phyloP scores from a whole-genome alignment of 92 coral and sea anemone genomes.

The Parazoanthus atlanticus region DNA sequence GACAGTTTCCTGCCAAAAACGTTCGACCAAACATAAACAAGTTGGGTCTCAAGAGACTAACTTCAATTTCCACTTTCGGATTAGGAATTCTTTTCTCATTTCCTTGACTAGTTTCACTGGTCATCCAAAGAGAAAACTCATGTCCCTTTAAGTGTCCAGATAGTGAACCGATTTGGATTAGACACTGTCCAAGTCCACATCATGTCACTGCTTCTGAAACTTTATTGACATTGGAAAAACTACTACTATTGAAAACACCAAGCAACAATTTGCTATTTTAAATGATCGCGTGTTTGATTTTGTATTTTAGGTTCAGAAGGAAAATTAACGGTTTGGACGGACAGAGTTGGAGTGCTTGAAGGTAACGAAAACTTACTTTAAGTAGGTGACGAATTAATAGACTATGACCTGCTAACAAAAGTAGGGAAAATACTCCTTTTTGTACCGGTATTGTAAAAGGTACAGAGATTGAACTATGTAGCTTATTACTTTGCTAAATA shows the following conservation, averaged over 20 bases:
- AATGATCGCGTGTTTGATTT: not conserved
- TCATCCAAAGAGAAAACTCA: too few species aligned
- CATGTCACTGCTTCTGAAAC: not conserved
- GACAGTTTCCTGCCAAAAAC: too few species aligned
- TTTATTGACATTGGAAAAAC: not conserved
- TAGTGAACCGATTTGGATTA: not conserved
- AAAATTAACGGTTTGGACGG: conserved; percentile 91
- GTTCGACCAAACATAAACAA: too few species aligned
- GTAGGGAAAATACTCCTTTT: not conserved
- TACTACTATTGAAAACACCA: not conserved
- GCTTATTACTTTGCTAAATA: too few species aligned
- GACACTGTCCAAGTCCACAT: not conserved
- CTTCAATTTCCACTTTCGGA: too few species aligned
- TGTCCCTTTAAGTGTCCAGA: too few species aligned
- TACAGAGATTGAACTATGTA: not conserved
- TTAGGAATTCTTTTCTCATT: too few species aligned
- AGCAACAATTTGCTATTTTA: not conserved
- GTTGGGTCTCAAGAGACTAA: too few species aligned
- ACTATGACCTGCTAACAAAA: not conserved
- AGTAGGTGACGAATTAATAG: not conserved
- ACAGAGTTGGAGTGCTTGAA: conserved; percentile 83
- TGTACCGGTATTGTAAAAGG: not conserved
- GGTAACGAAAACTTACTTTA: conserved; percentile 41
- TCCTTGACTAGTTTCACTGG: too few species aligned
- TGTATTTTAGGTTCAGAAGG: conserved; percentile 85